phyloP scores from a whole-genome alignment of 2,113 vertebrate genomes.

The Cercopithecus mona region DNA sequence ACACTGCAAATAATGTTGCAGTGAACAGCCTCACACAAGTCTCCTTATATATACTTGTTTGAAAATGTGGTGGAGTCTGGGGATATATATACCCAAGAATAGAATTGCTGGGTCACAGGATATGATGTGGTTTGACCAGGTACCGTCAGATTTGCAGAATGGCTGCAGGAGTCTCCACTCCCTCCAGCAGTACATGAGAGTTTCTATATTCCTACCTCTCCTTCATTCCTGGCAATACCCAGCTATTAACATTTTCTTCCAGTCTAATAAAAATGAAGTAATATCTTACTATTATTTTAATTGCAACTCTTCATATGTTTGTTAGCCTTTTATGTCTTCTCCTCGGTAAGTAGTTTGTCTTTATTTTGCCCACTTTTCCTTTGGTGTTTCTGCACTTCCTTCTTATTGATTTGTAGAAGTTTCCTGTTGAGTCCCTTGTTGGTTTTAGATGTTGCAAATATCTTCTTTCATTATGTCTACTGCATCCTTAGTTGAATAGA shows the following conservation, averaged over 20 bases:
- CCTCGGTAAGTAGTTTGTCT: not conserved
- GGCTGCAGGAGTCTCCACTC: not conserved
- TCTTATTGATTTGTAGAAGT: not conserved
- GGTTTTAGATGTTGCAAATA: not conserved
- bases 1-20: not conserved
- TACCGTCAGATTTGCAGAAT: not conserved
- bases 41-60: not conserved
- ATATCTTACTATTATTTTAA: not conserved
- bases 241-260: not conserved
- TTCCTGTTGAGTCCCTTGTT: not conserved
- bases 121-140: not conserved
- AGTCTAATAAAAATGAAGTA: not conserved
- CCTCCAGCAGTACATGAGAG: not conserved
- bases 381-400: not conserved
- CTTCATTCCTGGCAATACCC: not conserved
- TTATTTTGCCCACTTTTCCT: not conserved
- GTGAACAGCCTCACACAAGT: not conserved
- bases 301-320: not conserved
- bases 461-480: not conserved
- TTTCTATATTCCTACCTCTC: not conserved
- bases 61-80: not conserved
- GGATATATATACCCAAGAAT: not conserved
- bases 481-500: not conserved
- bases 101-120: not conserved
- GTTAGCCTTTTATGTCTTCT: not conserved